These are phyloP conservation scores for Nomada fabriciana DNA, from an alignment of 2,888 invertebrate species.

Conservation along the genomic window DNA sequence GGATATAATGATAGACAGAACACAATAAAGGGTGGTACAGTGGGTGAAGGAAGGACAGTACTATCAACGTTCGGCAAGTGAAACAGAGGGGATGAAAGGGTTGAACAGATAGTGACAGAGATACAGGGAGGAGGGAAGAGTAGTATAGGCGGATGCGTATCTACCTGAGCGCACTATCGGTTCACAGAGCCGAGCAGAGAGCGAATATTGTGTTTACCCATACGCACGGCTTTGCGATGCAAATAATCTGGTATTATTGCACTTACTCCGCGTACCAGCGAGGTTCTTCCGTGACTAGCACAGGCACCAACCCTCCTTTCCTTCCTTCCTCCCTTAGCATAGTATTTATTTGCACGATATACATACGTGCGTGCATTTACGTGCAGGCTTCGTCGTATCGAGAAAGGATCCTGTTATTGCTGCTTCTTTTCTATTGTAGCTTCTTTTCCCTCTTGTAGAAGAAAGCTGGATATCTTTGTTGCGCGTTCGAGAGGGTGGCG, in stretches of 20 bases:
- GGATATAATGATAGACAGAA: constrained; percentile 30
- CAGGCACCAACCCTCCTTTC: constrained; percentile 51
- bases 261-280: constrained; percentile 80
- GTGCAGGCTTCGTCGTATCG: constrained; percentile 21
- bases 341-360: constrained; percentile 59
- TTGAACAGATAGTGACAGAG: constrained; percentile 14
- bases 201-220: constrained; percentile 84
- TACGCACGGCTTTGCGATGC: constrained; percentile 84
- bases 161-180: constrained; percentile 77
- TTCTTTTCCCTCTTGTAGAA: neutral
- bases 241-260: constrained; percentile 85
- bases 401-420: constrained; percentile 42
- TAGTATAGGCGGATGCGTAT: constrained; percentile 72
- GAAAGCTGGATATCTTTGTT: constrained; percentile 39
- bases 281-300: constrained; percentile 66
- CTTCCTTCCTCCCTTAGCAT: constrained; percentile 25
- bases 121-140: constrained; percentile 41
- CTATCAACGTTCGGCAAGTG: neutral
- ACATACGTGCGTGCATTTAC: neutral
- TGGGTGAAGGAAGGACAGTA: constrained; percentile 48
- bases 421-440: constrained; percentile 20
- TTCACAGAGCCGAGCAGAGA: constrained; percentile 80
- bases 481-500: too few relatives aligned
- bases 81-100: constrained; percentile 22
- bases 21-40: constrained; percentile 48